phyloP scores from a whole-genome alignment of 1,140 invertebrate species.

The Hylaeus anthracinus region DNA sequence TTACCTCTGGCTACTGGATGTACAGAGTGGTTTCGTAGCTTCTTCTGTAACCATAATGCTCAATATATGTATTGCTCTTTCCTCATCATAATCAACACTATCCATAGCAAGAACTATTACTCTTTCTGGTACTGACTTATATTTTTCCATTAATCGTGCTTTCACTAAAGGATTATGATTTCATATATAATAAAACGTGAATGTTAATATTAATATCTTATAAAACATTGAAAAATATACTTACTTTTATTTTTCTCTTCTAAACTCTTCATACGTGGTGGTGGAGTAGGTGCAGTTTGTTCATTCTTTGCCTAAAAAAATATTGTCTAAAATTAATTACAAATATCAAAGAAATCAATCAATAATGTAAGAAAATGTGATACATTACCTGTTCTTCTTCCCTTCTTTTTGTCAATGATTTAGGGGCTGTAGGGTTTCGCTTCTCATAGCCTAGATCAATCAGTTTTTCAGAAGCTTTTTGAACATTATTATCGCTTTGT shows the following conservation, averaged over 20 bases:
- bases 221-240: slow-evolving; percentile 56
- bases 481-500: slow-evolving; percentile 93
- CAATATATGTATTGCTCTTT: slow-evolving; percentile 88
- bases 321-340: slow-evolving; percentile 15
- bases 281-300: slow-evolving; percentile 79
- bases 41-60: slow-evolving; percentile 85
- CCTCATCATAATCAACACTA: slow-evolving; percentile 91
- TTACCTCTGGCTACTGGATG: slow-evolving; percentile 77
- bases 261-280: slow-evolving; percentile 85
- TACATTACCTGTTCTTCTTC: slow-evolving; percentile 78
- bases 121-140: slow-evolving; percentile 88
- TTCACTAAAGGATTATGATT: slow-evolving; percentile 84
- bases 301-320: slow-evolving; percentile 76
- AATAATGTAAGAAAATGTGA: slow-evolving; percentile 14
- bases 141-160: slow-evolving; percentile 86
- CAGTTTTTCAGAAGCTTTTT: slow-evolving; percentile 90
- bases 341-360: neutral
- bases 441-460: slow-evolving; percentile 91
- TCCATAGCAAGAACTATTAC: slow-evolving; percentile 92
- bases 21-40: slow-evolving; percentile 73
- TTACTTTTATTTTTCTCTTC: slow-evolving; percentile 89
- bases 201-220: slow-evolving; percentile 14
- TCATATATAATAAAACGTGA: slow-evolving; percentile 13
- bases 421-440: slow-evolving; percentile 83
- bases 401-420: slow-evolving; percentile 79